Evolutionary conservation across 2,113 vertebrate species (phyloP), one percentile per base, ranked within the genome.

Genomic region (Camarhynchus parvulus): DNA sequence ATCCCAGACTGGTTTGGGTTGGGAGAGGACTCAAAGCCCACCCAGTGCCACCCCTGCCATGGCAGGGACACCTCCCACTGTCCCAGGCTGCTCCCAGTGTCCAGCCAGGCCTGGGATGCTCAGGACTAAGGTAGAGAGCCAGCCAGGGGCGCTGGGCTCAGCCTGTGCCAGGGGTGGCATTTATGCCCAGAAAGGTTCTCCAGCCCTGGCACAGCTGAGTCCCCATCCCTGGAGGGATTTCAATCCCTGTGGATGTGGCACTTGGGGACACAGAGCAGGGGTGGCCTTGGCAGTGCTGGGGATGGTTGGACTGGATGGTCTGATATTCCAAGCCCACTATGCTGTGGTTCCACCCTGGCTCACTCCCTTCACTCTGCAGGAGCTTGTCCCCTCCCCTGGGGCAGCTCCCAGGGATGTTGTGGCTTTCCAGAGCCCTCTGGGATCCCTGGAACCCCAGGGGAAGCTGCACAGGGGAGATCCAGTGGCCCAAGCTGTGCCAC

Each of bases 271-370:
- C 0, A 10, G 35, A 22, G 27, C 83, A 67, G 11, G 0, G 69
- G 18, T 56, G 50, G 50, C 49, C n/a, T 24, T 15, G 33, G 27
- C 83, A 67, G 15, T n/a, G 66, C 56, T 63, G 39, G 47, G 21
- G 0, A 8, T 4, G 15, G 20, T 30, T 70, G 56, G 30, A 2
- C 30, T 47, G 2, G 0, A 1, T 41, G 73, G 2, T 8, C 58
- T 24, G 9, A 16, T 18, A 46, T 82, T 30, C 53, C 62, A 61
- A 0, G 28, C n/a, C n/a, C n/a, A 15, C 0, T 10, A 5, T 35
- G 14, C 53, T 4, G 4, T 14, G 33, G 2, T 52, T 46, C 47
- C n/a, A 5, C 8, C 47, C 42, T 39, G 12, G 4, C 46, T 73
- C 20, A 1, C 42, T 62, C 30, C 23, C 14, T 2, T 56, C 50